A percentile compares a stretch with the other conserved stretches of the same genome.
Conservation (phyloP, 2,113 vertebrate species). For the Lathamus discolor region DNA sequence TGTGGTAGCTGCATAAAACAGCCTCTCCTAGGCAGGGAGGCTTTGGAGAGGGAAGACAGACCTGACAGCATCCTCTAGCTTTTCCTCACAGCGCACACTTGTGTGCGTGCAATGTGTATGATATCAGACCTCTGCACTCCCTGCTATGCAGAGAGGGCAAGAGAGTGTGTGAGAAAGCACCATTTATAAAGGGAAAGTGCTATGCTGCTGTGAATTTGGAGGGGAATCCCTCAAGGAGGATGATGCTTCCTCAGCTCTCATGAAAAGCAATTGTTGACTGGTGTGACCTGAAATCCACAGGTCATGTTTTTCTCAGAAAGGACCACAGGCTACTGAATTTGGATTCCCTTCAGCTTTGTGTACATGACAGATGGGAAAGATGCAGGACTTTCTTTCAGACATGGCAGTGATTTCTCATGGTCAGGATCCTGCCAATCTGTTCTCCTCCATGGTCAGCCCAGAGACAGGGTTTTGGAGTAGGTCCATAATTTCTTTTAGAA, state of each 20-base stretch:
- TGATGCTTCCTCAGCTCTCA: neutral
- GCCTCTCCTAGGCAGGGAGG: neutral
- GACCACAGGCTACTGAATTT: neutral
- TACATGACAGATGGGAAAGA: rapidly evolving
- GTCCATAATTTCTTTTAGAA: neutral
- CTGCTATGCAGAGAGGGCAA: rapidly evolving
- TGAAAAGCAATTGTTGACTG: neutral
- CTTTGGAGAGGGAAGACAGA: neutral
- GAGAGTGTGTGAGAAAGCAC: neutral
- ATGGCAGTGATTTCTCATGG: neutral
- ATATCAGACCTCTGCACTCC: neutral
- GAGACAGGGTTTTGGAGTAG: neutral
- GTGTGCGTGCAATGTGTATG: too few relatives aligned
- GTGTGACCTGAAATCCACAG: neutral
- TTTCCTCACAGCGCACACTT: neutral
- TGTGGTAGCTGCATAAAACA: neutral
- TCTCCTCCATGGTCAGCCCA: neutral
- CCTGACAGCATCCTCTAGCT: neutral
- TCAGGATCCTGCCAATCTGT: neutral
- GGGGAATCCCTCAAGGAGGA: neutral
- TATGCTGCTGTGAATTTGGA: neutral
- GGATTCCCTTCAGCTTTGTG: neutral
- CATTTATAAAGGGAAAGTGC: neutral
- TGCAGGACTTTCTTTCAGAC: neutral
- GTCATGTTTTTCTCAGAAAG: neutral